phyloP scores from a whole-genome alignment of 2,113 vertebrate genomes.

The Cochlearius cochlearius region DNA sequence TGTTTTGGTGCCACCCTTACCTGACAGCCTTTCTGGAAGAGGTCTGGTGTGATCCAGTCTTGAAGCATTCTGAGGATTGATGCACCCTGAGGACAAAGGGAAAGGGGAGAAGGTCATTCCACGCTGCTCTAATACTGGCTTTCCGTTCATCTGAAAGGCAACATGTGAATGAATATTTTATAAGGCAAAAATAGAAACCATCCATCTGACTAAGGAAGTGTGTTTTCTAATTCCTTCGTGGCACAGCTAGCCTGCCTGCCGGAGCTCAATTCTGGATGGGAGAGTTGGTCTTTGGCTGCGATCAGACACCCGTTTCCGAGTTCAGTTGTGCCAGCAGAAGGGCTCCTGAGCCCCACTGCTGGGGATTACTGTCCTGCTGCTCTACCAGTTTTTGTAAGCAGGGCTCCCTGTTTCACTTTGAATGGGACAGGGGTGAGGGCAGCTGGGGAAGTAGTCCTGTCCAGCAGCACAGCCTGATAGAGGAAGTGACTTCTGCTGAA shows the following conservation, averaged over 20 bases:
- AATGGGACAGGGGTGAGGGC: not conserved
- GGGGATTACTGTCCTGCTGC: not conserved
- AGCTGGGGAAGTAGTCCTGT: not conserved
- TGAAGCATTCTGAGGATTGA: constrained; percentile 87
- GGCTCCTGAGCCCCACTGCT: not conserved
- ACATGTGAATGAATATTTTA: not conserved
- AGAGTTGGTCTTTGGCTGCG: not conserved
- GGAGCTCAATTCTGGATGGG: not conserved
- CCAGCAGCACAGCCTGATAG: not conserved
- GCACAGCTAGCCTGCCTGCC: not conserved
- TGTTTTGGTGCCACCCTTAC: constrained; percentile 56
- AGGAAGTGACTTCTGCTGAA: not conserved
- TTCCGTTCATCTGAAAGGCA: not conserved
- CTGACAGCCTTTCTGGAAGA: constrained; percentile 82
- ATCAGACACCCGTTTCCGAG: not conserved
- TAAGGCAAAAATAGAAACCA: not conserved
- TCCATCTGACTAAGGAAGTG: not conserved
- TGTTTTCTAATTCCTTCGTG: not conserved
- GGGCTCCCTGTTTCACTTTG: not conserved
- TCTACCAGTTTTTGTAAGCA: not conserved
- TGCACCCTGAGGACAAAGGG: constrained; percentile 75
- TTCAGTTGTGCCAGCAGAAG: not conserved
- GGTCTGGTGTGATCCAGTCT: constrained; percentile 80
- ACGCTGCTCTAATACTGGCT: not conserved
- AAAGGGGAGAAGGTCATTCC: not conserved